A percentile compares a stretch with the other conserved stretches of the same genome.
phyloP scores from a whole-genome alignment of 2,113 vertebrate species.

The Clarias magur region DNA sequence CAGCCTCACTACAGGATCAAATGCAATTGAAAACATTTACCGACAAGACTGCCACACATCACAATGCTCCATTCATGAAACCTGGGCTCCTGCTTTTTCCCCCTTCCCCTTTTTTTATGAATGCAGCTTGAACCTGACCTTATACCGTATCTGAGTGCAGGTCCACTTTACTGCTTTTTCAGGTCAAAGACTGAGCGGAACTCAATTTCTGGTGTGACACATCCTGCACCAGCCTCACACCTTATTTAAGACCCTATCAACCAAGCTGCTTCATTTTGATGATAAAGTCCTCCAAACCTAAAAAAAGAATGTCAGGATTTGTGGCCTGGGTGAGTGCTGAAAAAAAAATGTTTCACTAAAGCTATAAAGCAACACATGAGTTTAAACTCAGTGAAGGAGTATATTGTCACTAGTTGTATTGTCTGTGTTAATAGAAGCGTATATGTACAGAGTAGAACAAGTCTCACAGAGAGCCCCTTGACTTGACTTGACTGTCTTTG shows the following conservation, averaged over 20 bases:
- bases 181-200: slow-evolving; percentile 53
- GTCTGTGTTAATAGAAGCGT: background rate
- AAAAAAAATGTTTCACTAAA: background rate
- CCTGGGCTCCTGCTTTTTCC: slow-evolving; percentile 50
- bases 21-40: slow-evolving; percentile 80
- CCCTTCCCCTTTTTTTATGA: slow-evolving; percentile 55
- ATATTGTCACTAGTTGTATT: background rate
- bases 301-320: slow-evolving; percentile 13
- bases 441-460: slow-evolving; percentile 3
- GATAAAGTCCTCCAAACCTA: slow-evolving; percentile 10
- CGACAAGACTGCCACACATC: slow-evolving; percentile 70
- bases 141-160: slow-evolving; percentile 53
- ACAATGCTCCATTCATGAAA: slow-evolving; percentile 79
- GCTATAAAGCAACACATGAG: slow-evolving; percentile 3
- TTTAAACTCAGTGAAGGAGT: background rate
- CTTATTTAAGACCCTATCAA: slow-evolving; percentile 21
- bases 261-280: slow-evolving; percentile 5
- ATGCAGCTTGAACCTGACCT: slow-evolving; percentile 63
- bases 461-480: slow-evolving; percentile 37
- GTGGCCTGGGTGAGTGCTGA: background rate
- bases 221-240: slow-evolving; percentile 37
- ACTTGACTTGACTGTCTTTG: slow-evolving; percentile 25
- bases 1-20: slow-evolving; percentile 76
- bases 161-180: slow-evolving; percentile 52
- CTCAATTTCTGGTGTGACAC: slow-evolving; percentile 21